These are phyloP conservation scores for Tetranychus urticae DNA, from an alignment of 1,140 invertebrate genomes.

Conservation along the genomic window DNA sequence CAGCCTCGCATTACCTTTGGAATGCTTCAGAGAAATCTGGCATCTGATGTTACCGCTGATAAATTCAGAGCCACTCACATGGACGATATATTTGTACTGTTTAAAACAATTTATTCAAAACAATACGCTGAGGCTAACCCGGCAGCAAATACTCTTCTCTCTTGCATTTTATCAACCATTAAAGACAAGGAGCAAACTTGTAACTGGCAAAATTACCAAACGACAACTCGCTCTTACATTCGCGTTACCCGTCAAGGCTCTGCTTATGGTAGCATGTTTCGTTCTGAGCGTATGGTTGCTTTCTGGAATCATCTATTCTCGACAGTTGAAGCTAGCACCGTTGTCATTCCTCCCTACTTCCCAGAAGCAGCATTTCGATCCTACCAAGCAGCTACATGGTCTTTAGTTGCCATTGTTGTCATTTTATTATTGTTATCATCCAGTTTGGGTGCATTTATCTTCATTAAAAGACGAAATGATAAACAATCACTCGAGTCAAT, in stretches of 20 bases:
- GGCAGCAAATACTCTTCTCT: too few relatives aligned
- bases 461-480: background rate
- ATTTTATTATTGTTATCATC: slow-evolving; percentile 1
- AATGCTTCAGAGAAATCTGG: background rate
- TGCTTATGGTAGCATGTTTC: background rate
- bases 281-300: background rate
- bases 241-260: too few relatives aligned
- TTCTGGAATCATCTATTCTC: slow-evolving; percentile 1
- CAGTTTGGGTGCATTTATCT: background rate
- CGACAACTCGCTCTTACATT: too few relatives aligned
- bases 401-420: background rate
- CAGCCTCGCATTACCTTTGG: slow-evolving; percentile 4
- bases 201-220: too few relatives aligned
- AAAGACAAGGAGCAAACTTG: too few relatives aligned
- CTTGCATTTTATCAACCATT: too few relatives aligned
- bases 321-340: background rate
- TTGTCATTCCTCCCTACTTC: slow-evolving; percentile 3
- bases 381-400: slow-evolving; percentile 8
- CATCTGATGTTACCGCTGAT: background rate
- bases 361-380: slow-evolving; percentile 1
- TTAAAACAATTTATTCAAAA: slow-evolving; percentile 1
- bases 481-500: background rate
- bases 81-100: slow-evolving; percentile 6
- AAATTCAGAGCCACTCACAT: slow-evolving; percentile 7
- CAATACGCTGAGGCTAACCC: background rate